phyloP scores from a whole-genome alignment of 2,888 invertebrate genomes.

The Endotricha flammealis region DNA sequence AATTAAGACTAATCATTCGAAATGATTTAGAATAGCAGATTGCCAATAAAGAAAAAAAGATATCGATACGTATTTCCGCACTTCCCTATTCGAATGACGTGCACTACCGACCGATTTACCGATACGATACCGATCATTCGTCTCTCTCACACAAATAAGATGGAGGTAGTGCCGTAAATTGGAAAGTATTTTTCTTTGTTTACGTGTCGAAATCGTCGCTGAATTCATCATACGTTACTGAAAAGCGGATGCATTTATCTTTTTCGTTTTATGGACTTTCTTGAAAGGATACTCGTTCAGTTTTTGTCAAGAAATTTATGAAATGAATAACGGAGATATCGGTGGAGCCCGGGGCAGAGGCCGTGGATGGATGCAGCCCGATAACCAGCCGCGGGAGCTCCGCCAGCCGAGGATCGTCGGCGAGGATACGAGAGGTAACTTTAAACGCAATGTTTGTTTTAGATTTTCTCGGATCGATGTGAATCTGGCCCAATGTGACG shows the following conservation, averaged over 20 bases:
- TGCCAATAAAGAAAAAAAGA: too few species aligned
- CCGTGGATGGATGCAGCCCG: slow-evolving; percentile 70
- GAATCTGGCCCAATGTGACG: slow-evolving; percentile 37
- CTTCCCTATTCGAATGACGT: too few species aligned
- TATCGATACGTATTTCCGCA: too few species aligned
- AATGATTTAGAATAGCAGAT: too few species aligned
- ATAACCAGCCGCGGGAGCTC: slow-evolving; percentile 67
- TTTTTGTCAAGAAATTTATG: slow-evolving; percentile 32
- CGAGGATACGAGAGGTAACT: slow-evolving; percentile 59
- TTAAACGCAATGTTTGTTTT: slow-evolving; percentile 21
- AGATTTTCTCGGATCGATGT: slow-evolving; percentile 35
- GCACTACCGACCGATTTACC: too few species aligned
- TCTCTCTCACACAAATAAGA: slow-evolving; percentile 61
- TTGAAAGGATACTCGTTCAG: slow-evolving; percentile 34
- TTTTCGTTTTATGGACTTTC: slow-evolving; percentile 55
- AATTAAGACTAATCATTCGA: too few species aligned
- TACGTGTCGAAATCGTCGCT: slow-evolving; percentile 68
- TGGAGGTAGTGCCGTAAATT: slow-evolving; percentile 60
- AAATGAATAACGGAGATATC: slow-evolving; percentile 76
- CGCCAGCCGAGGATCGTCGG: slow-evolving; percentile 56
- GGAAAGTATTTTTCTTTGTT: slow-evolving; percentile 69
- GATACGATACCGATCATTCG: too few species aligned
- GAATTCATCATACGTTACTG: slow-evolving; percentile 37
- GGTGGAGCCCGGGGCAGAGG: slow-evolving; percentile 72
- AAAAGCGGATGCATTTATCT: slow-evolving; percentile 24